Evolutionary conservation across 2,888 invertebrate genomes (phyloP).

Genomic region (Parnassius orleans): DNA sequence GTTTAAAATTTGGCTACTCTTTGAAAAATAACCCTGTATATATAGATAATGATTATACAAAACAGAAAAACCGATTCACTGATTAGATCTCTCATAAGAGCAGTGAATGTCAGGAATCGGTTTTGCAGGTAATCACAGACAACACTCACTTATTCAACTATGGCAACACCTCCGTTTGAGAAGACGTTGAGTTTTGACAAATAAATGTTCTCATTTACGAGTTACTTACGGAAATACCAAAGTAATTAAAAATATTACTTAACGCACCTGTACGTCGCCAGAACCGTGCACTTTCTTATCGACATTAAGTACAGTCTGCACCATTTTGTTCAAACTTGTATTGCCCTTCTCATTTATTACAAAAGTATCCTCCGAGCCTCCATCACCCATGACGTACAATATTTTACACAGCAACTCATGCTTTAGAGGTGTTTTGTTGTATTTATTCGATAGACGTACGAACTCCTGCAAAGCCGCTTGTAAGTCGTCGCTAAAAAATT

Average conservation of each 20-base stretch:
- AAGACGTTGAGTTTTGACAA: too few relatives aligned
- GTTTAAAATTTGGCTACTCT: too few relatives aligned
- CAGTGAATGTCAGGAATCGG: too few relatives aligned
- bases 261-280: conserved; percentile 61
- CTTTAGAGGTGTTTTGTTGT: conserved; percentile 83
- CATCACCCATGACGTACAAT: conserved; percentile 54
- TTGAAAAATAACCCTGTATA: too few relatives aligned
- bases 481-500: conserved; percentile 59
- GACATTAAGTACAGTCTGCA: conserved; percentile 51
- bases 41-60: too few relatives aligned
- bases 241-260: background rate
- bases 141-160: too few relatives aligned
- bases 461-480: conserved; percentile 80
- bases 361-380: conserved; percentile 56
- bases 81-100: too few relatives aligned
- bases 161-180: too few relatives aligned
- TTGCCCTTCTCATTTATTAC: conserved; percentile 50
- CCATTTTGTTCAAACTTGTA: conserved; percentile 50
- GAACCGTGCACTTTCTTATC: conserved; percentile 62
- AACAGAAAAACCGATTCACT: too few relatives aligned
- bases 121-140: too few relatives aligned
- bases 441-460: conserved; percentile 64
- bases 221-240: too few relatives aligned
- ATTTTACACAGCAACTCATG: conserved; percentile 80
- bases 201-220: too few relatives aligned